Percentiles rank a stretch among this genome's conserved stretches.
These are phyloP conservation scores for Drosophila mayaguana DNA, from an alignment of 2,888 invertebrate species.

Conservation along the genomic window DNA sequence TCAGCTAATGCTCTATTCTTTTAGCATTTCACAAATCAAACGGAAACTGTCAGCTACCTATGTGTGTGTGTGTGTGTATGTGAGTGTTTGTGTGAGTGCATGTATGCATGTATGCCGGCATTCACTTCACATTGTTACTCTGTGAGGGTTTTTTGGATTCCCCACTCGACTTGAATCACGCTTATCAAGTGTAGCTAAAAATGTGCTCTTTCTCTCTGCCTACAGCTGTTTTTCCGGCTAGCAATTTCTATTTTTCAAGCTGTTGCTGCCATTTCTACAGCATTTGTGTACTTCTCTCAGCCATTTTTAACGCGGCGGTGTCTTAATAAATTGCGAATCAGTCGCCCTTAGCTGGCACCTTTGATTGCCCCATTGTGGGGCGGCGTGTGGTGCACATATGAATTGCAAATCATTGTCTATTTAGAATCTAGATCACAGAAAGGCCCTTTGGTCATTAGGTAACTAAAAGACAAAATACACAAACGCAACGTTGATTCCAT, in stretches of 20 bases:
- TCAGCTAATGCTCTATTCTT: background rate
- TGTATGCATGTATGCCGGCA: constrained; percentile 37
- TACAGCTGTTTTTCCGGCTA: constrained; percentile 45
- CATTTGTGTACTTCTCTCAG: background rate
- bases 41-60: constrained; percentile 52
- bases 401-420: constrained; percentile 25
- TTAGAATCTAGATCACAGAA: constrained; percentile 10
- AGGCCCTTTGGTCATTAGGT: constrained; percentile 18
- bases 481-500: background rate
- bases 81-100: background rate
- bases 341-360: constrained; percentile 1
- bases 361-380: background rate
- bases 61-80: constrained; percentile 2
- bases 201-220: constrained; percentile 22
- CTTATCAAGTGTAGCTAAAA: constrained; percentile 52
- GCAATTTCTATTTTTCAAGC: constrained; percentile 22
- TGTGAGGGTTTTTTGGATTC: constrained; percentile 33
- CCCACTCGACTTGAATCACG: constrained; percentile 41
- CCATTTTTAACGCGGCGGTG: background rate
- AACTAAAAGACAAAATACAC: background rate
- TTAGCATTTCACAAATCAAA: background rate
- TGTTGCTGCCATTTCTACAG: constrained; percentile 10
- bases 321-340: constrained; percentile 10
- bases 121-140: constrained; percentile 32
- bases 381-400: background rate